Percentiles rank a stretch among this genome's conserved stretches.
Conservation (phyloP, 2,113 vertebrate species). For the Muntiacus reevesi region DNA sequence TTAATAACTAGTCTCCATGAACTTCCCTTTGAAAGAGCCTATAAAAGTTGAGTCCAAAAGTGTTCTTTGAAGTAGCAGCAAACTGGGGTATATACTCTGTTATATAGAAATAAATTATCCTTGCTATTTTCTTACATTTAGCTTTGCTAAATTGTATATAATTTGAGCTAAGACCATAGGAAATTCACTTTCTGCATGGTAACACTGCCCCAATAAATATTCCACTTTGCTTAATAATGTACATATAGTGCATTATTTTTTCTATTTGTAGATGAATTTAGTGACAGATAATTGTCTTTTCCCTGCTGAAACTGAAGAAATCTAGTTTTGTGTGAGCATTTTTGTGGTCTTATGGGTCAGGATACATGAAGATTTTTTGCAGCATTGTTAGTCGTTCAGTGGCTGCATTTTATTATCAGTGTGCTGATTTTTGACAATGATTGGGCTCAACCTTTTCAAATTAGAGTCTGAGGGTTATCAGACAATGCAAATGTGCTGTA, state of each 20-base stretch:
- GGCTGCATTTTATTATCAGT: conserved; percentile 77
- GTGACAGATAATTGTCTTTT: conserved; percentile 81
- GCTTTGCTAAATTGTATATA: conserved; percentile 87
- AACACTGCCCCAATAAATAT: conserved; percentile 79
- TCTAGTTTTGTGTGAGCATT: conserved; percentile 72
- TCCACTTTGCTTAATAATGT: conserved; percentile 81
- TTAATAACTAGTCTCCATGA: conserved; percentile 81
- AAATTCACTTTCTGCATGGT: conserved; percentile 85
- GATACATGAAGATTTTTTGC: conserved; percentile 73
- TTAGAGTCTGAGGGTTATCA: conserved; percentile 63
- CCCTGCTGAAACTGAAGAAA: conserved; percentile 83
- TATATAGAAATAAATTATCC: conserved; percentile 75
- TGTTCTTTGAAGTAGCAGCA: conserved; percentile 87
- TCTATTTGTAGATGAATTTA: conserved; percentile 81
- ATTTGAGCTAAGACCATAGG: conserved; percentile 85
- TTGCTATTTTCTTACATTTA: conserved; percentile 90
- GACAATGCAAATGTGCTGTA: conserved; percentile 67
- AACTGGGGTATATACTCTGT: conserved; percentile 78
- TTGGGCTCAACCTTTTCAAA: conserved; percentile 62
- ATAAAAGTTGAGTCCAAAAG: conserved; percentile 77
- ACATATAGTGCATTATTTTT: conserved; percentile 83
- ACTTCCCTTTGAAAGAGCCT: conserved; percentile 83
- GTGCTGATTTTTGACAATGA: conserved; percentile 68
- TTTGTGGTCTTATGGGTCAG: conserved; percentile 74
- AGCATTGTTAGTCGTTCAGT: conserved; percentile 74